A percentile compares a stretch with the other conserved stretches of the same genome.
These are phyloP conservation scores for Porites rus DNA, from an alignment of 92 coral and sea anemone genomes.

Conservation along the genomic window DNA sequence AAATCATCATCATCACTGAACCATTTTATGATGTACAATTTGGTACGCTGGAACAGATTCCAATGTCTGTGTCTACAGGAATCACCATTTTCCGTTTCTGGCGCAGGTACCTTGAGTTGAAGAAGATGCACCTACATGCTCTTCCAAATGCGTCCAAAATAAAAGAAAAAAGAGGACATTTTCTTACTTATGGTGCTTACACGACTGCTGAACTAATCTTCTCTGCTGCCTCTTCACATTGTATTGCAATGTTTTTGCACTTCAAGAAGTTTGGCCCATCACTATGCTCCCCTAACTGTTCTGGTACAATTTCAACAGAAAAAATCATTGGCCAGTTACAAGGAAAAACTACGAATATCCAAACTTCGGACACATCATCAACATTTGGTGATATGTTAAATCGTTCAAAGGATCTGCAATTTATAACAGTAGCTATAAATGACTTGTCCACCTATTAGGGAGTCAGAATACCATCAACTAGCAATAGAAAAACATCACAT, in stretches of 20 bases:
- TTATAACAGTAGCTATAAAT: background rate
- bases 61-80: slow-evolving; percentile 7
- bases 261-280: background rate
- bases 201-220: slow-evolving; percentile 7
- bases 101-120: background rate
- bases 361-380: slow-evolving; percentile 1
- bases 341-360: background rate
- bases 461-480: background rate
- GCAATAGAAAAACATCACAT: background rate
- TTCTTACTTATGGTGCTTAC: slow-evolving; percentile 4
- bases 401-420: background rate
- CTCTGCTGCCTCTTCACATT: background rate
- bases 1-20: background rate
- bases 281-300: background rate
- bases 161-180: slow-evolving; percentile 9
- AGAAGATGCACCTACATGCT: background rate
- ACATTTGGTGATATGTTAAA: background rate
- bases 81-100: slow-evolving; percentile 15
- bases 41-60: slow-evolving; percentile 3
- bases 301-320: slow-evolving; percentile 53
- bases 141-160: background rate
- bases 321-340: background rate
- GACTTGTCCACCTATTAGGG: background rate
- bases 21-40: slow-evolving; percentile 2
- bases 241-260: slow-evolving; percentile 4